Evolutionary conservation across 1,140 invertebrate species (phyloP).

Genomic region (Teleogryllus occipitalis): DNA sequence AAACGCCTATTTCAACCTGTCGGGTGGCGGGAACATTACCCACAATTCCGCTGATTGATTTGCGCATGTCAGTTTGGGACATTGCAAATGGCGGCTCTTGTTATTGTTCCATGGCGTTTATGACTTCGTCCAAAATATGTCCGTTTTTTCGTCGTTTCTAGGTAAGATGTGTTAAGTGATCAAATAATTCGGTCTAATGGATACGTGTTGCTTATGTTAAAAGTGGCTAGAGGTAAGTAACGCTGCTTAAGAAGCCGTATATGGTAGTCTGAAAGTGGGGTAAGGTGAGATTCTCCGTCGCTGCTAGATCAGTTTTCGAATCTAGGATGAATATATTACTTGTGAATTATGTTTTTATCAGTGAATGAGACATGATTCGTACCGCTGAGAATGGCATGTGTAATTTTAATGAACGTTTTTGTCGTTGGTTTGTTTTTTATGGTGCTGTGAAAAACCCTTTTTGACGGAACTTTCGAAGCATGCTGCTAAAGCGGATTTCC

Average conservation of each 20-base stretch:
- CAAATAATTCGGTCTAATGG: slow-evolving; percentile 24
- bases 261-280: slow-evolving; percentile 23
- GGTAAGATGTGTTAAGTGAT: slow-evolving; percentile 32
- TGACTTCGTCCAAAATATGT: slow-evolving; percentile 42
- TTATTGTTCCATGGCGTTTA: slow-evolving; percentile 52
- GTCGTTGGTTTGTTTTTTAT: not conserved
- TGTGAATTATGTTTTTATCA: slow-evolving; percentile 12
- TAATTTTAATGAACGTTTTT: not conserved
- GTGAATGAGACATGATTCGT: not conserved
- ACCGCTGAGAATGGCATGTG: not conserved
- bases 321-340: slow-evolving; percentile 22
- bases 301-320: slow-evolving; percentile 24
- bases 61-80: slow-evolving; percentile 54
- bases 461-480: slow-evolving; percentile 40
- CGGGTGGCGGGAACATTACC: slow-evolving; percentile 32
- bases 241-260: slow-evolving; percentile 21
- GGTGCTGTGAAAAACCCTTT: slow-evolving; percentile 25
- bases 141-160: slow-evolving; percentile 39
- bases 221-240: slow-evolving; percentile 16
- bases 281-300: slow-evolving; percentile 24
- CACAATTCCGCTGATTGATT: slow-evolving; percentile 44
- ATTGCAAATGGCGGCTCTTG: slow-evolving; percentile 71
- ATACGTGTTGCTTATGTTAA: slow-evolving; percentile 20
- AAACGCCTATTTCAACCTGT: slow-evolving; percentile 29
- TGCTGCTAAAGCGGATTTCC: slow-evolving; percentile 41